Base-by-base conservation (phyloP, 2,113 vertebrate species). In the Prunella himalayana region DNA sequence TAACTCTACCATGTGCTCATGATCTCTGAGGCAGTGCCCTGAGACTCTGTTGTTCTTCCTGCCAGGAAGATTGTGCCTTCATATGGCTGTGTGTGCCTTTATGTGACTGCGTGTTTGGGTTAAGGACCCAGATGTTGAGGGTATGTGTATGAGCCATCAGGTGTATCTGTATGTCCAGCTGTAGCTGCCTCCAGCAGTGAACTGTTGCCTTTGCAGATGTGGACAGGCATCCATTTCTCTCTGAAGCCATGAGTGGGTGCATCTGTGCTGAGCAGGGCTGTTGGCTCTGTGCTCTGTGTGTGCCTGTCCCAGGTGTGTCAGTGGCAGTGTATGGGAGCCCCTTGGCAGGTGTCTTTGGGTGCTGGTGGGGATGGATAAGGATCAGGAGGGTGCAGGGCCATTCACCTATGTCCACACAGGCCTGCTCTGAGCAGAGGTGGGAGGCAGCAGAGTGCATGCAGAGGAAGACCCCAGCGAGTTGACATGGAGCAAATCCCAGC, bases 261-360 rank as follows among this genome's bases (percentile, higher is more conserved):
- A 7, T 9, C 51, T 9, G 12, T 60, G 45, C 9, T 25, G 13
- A 24, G 60, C 60, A 35, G 1, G 7, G 35, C 15, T 7, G 57
- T 53, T 42, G 50, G 80, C 66, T 49, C 47, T 23, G n/a, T 11
- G 72, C 24, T 18, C 72, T 15, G 53, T 3, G 4, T 15, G 56
- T 73, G 57, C 15, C 86, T 59, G 4, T 10, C 37, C 35, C 90
- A 63, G 63, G 64, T 75, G 70, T 7, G 4, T 15, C 0, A 0
- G 22, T 3, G 57, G 51, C 45, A 72, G 37, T 0, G 0, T 3
- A 1, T 0, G 9, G 11, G 49, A 59, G 23, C n/a, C 65, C 65
- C 27, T 18, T 2, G 65, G 77, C 80, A 78, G 63, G 81, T 61
- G n/a, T 50, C 60, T 88, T n/a, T 33, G 42, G 53, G 51, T 65